phyloP scores from a whole-genome alignment of 2,888 invertebrate genomes.

The Drosophila infuscata region DNA sequence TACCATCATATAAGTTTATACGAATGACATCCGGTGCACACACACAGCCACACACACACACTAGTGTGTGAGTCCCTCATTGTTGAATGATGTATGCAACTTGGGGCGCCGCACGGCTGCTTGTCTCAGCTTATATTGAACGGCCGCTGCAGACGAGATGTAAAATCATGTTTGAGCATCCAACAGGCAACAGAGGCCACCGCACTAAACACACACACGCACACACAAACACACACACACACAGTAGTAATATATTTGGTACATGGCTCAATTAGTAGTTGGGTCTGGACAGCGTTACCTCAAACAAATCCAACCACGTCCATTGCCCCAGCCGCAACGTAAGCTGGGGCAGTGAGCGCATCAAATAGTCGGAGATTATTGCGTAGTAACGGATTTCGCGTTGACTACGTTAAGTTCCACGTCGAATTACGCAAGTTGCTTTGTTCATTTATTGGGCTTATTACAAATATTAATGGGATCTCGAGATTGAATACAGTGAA shows the following conservation, averaged over 20 bases:
- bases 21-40: slow-evolving; percentile 71
- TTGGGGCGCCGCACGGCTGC: slow-evolving; percentile 51
- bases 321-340: slow-evolving; percentile 10
- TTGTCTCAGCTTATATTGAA: slow-evolving; percentile 31
- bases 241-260: slow-evolving; percentile 37
- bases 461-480: background rate
- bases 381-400: slow-evolving; percentile 4
- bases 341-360: background rate
- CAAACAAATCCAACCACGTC: slow-evolving; percentile 21
- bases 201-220: background rate
- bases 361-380: slow-evolving; percentile 12
- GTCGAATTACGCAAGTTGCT: background rate
- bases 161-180: slow-evolving; percentile 65
- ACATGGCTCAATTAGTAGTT: slow-evolving; percentile 45
- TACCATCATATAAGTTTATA: slow-evolving; percentile 65
- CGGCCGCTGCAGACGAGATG: slow-evolving; percentile 61
- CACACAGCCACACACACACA: slow-evolving; percentile 3
- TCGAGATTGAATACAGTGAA: no score
- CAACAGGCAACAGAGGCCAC: slow-evolving; percentile 34
- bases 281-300: slow-evolving; percentile 29
- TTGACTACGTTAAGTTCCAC: slow-evolving; percentile 2
- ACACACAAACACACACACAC: background rate
- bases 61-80: slow-evolving; percentile 18
- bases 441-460: background rate
- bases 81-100: slow-evolving; percentile 73